Evolutionary conservation across 2,888 invertebrate species (phyloP).

Genomic region (Aporophyla nigra): DNA sequence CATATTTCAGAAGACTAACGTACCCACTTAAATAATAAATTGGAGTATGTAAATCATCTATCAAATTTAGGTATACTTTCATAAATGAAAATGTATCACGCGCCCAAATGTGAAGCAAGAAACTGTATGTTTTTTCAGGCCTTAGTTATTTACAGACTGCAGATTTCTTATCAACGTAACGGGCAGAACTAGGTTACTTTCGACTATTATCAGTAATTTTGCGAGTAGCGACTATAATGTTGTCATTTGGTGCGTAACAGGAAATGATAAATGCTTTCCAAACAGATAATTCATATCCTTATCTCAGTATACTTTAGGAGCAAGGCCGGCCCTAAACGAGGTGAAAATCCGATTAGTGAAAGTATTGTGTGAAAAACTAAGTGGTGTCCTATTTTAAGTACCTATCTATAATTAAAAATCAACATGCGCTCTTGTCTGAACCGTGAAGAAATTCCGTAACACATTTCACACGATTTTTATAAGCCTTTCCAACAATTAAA

Average conservation of each 20-base stretch:
- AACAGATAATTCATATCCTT: constrained; percentile 33
- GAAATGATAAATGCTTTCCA: constrained; percentile 43
- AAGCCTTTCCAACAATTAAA: background rate
- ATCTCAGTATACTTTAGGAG: constrained; percentile 18
- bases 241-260: constrained; percentile 25
- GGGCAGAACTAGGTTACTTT: constrained; percentile 45
- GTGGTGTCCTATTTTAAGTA: background rate
- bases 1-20: constrained; percentile 11
- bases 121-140: constrained; percentile 15
- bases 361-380: background rate
- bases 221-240: constrained; percentile 21
- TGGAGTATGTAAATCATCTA: constrained; percentile 16
- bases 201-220: constrained; percentile 42
- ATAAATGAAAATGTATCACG: constrained; percentile 1
- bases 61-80: background rate
- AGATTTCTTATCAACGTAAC: constrained; percentile 18
- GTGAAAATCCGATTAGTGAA: constrained; percentile 12
- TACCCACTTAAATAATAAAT: constrained; percentile 28
- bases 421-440: background rate
- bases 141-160: background rate
- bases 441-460: background rate
- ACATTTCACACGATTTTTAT: background rate
- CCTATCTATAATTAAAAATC: background rate
- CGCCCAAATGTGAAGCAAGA: background rate
- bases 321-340: background rate